A percentile compares a stretch with the other conserved stretches of the same genome.
Evolutionary conservation across 2,888 invertebrate species (phyloP).

Genomic region (Dione vanillae): DNA sequence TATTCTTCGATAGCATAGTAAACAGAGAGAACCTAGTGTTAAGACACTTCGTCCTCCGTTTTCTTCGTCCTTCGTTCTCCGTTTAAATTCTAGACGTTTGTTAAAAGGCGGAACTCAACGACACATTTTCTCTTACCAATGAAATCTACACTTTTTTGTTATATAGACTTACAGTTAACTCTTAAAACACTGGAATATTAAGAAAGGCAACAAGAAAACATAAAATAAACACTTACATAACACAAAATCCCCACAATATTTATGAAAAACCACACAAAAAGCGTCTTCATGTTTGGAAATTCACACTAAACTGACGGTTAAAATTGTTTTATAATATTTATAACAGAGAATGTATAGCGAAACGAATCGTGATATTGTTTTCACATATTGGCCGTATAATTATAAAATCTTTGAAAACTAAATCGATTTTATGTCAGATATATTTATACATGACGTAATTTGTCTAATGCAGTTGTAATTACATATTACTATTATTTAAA

Average conservation of each 20-base stretch:
- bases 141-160: too few relatives aligned
- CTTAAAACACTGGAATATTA: background rate
- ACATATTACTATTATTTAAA: background rate
- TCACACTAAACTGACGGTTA: background rate
- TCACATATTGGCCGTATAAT: slow-evolving; percentile 24
- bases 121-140: too few relatives aligned
- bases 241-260: slow-evolving; percentile 1
- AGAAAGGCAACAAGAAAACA: background rate
- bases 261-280: slow-evolving; percentile 17
- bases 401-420: background rate
- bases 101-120: too few relatives aligned
- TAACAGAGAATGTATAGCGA: slow-evolving; percentile 7
- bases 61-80: too few relatives aligned
- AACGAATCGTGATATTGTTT: slow-evolving; percentile 15
- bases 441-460: background rate
- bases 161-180: too few relatives aligned
- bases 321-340: background rate
- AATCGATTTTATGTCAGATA: slow-evolving; percentile 19
- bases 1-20: too few relatives aligned
- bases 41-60: too few relatives aligned
- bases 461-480: slow-evolving; percentile 11
- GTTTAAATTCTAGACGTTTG: too few relatives aligned
- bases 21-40: too few relatives aligned
- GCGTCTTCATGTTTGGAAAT: slow-evolving; percentile 12
- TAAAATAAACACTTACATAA: background rate